Percentiles rank a stretch among this genome's conserved stretches.
Conservation (phyloP, 2,888 invertebrate genomes). For the Apamea crenata region DNA sequence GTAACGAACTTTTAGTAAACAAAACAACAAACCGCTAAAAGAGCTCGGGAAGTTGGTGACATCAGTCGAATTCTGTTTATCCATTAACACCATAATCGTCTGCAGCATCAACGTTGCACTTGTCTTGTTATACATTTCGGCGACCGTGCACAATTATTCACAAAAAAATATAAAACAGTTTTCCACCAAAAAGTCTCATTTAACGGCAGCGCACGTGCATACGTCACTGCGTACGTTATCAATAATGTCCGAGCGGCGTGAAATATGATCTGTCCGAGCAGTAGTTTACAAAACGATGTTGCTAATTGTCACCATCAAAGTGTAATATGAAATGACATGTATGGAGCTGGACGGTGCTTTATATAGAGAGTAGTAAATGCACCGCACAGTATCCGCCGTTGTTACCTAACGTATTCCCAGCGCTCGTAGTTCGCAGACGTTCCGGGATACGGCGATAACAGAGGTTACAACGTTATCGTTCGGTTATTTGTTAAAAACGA, state of each 20-base stretch:
- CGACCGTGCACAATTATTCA: constrained; percentile 56
- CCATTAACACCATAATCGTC: constrained; percentile 88
- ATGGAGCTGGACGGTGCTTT: constrained; percentile 75
- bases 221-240: constrained; percentile 64
- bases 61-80: constrained; percentile 86
- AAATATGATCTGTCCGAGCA: constrained; percentile 70
- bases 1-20: constrained; percentile 29
- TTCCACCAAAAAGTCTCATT: constrained; percentile 20
- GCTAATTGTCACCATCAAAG: constrained; percentile 75
- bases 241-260: constrained; percentile 64
- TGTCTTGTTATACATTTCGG: constrained; percentile 85
- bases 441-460: constrained; percentile 88
- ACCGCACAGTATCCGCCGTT: constrained; percentile 68
- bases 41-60: constrained; percentile 82
- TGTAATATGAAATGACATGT: constrained; percentile 77
- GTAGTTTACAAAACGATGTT: constrained; percentile 56
- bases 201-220: constrained; percentile 64
- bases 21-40: constrained; percentile 81
- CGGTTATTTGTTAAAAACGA: constrained; percentile 86
- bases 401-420: constrained; percentile 82
- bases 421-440: constrained; percentile 85
- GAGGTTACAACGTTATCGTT: constrained; percentile 87
- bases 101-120: constrained; percentile 89
- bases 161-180: constrained; percentile 48
- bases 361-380: constrained; percentile 82